A percentile compares a stretch with the other conserved stretches of the same genome.
Conservation (phyloP, 1,140 invertebrate genomes). For the Hydropsyche tenuis region DNA sequence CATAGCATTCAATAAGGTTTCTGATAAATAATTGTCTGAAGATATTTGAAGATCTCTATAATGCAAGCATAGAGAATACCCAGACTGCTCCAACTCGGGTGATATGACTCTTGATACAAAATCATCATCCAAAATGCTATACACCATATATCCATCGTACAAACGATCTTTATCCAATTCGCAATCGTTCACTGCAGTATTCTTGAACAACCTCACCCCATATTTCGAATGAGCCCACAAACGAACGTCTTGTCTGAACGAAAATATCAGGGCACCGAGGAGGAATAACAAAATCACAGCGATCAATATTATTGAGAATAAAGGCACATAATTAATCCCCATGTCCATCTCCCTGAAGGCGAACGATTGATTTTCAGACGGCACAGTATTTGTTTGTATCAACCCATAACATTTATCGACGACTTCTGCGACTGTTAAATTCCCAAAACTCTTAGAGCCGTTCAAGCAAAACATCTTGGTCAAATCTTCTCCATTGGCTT, state of each 20-base stretch:
- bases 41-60: constrained; percentile 75
- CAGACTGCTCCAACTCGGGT: constrained; percentile 79
- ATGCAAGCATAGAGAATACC: constrained; percentile 76
- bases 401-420: constrained; percentile 73
- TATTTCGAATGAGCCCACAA: constrained; percentile 79
- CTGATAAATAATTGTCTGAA: constrained; percentile 73
- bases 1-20: constrained; percentile 80
- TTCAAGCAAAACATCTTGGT: constrained; percentile 68
- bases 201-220: constrained; percentile 77
- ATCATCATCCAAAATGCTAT: constrained; percentile 84
- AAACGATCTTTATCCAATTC: constrained; percentile 77
- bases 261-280: constrained; percentile 73
- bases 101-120: constrained; percentile 81
- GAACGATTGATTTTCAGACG: constrained; percentile 64
- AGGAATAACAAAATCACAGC: constrained; percentile 75
- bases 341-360: constrained; percentile 64
- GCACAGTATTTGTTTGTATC: constrained; percentile 77
- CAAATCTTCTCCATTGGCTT: constrained; percentile 70
- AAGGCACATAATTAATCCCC: constrained; percentile 70
- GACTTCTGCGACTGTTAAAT: constrained; percentile 70
- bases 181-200: constrained; percentile 72
- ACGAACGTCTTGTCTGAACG: constrained; percentile 77
- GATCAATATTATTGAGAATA: constrained; percentile 76
- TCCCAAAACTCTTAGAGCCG: constrained; percentile 67
- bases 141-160: constrained; percentile 89